Evolutionary conservation across 2,888 invertebrate genomes (phyloP).

Genomic region (Cecidostiba fungosa): DNA sequence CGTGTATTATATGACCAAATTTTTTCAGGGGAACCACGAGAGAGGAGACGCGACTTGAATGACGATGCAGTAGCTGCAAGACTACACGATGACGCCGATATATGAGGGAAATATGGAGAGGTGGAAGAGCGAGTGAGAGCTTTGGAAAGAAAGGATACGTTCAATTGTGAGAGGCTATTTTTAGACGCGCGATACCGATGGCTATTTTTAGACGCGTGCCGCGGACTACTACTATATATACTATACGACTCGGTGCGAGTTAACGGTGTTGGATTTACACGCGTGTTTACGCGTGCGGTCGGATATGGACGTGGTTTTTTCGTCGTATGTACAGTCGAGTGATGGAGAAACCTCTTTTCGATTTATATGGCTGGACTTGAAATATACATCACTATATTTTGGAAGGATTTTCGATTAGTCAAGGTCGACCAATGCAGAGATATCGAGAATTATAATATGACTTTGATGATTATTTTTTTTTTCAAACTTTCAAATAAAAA

Average conservation of each 20-base stretch:
- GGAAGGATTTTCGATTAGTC: too few species aligned
- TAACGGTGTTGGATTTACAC: not conserved
- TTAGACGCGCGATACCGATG: constrained; percentile 37
- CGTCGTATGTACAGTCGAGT: not conserved
- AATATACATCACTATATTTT: too few species aligned
- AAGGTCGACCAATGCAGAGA: too few species aligned
- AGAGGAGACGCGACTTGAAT: not conserved
- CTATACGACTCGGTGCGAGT: not conserved
- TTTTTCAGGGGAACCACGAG: not conserved
- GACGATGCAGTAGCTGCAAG: not conserved
- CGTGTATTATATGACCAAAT: not conserved
- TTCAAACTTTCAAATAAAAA: not conserved
- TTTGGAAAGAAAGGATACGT: constrained; percentile 46
- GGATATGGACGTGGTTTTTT: not conserved
- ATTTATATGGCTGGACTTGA: too few species aligned
- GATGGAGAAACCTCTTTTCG: too few species aligned
- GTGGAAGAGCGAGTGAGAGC: not conserved
- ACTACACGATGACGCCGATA: not conserved
- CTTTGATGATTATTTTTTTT: too few species aligned
- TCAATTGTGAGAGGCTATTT: constrained; percentile 50
- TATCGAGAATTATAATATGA: too few species aligned
- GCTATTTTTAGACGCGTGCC: constrained; percentile 53
- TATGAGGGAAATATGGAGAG: not conserved
- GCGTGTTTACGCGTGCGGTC: not conserved
- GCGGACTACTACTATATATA: not conserved